These are phyloP conservation scores for Lepus oiostolus DNA, from an alignment of 2,797 vertebrate species.

Conservation along the genomic window DNA sequence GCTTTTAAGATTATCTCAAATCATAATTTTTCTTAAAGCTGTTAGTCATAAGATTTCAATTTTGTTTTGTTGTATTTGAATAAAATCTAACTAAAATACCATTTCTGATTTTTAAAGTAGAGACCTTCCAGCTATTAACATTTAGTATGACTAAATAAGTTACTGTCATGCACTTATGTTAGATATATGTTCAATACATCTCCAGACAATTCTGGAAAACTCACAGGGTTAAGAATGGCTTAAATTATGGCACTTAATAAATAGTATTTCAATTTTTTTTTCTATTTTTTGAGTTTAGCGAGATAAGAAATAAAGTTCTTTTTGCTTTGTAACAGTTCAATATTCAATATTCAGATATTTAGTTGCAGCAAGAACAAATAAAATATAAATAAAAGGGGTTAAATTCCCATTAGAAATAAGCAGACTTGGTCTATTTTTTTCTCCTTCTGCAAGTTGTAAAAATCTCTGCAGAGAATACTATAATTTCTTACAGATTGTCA, in stretches of 20 bases:
- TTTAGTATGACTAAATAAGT: neutral
- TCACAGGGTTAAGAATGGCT: neutral
- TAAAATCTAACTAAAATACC: neutral
- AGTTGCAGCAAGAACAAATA: neutral
- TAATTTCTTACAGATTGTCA: slow-evolving; percentile 35
- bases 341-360: neutral
- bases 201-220: neutral
- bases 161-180: neutral
- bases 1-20: neutral
- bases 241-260: neutral
- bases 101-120: neutral
- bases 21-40: neutral
- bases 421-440: neutral
- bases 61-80: neutral
- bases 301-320: neutral
- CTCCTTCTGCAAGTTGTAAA: neutral
- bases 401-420: neutral
- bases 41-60: neutral
- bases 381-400: neutral
- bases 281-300: neutral
- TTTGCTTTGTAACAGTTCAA: neutral
- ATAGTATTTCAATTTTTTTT: neutral
- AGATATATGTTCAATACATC: neutral
- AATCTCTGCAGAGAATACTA: slow-evolving; percentile 4
- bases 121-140: neutral